These are phyloP conservation scores for Scylla paramamosain DNA, from an alignment of 1,140 invertebrate genomes.

Conservation along the genomic window DNA sequence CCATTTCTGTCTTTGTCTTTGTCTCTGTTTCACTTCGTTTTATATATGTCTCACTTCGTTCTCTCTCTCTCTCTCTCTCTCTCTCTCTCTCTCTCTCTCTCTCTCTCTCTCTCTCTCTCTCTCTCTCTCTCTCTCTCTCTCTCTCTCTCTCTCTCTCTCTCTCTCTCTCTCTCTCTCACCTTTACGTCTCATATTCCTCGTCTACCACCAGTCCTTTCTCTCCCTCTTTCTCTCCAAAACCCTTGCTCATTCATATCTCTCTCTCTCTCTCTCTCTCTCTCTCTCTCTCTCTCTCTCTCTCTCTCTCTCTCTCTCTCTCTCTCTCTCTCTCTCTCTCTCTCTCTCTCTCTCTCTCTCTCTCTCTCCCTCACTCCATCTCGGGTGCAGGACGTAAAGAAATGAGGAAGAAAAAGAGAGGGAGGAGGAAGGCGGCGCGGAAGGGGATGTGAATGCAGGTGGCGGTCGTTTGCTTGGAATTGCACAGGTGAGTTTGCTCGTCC, in stretches of 20 bases:
- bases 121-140: background rate
- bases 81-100: background rate
- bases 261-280: background rate
- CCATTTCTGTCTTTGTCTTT: too few species aligned
- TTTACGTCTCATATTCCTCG: background rate
- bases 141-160: background rate
- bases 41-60: too few species aligned
- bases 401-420: background rate
- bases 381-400: background rate
- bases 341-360: background rate
- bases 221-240: background rate
- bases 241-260: background rate
- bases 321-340: background rate
- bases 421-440: background rate
- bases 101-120: background rate
- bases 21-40: background rate
- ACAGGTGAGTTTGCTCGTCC: too few species aligned
- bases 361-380: too few species aligned
- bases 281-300: too few species aligned
- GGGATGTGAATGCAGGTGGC: background rate
- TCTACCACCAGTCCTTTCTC: background rate
- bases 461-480: background rate
- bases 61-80: slow-evolving; percentile 28
- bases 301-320: background rate
- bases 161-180: background rate